These are phyloP conservation scores for Mionectes olivaceus DNA, from an alignment of 2,797 vertebrate genomes.

Conservation along the genomic window DNA sequence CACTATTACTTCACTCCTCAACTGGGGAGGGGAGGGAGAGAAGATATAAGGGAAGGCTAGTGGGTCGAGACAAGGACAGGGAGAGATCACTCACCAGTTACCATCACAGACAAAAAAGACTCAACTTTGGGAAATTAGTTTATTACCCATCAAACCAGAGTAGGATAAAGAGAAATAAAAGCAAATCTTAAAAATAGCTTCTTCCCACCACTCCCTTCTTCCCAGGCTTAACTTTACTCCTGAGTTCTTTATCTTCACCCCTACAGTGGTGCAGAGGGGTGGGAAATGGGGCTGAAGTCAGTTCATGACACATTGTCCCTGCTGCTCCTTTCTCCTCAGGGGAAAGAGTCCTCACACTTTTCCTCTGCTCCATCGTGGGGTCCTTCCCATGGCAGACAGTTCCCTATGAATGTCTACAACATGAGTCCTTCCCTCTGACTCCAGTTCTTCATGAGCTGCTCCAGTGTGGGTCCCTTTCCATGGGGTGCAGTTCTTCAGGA, in stretches of 20 bases:
- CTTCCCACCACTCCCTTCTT: background rate
- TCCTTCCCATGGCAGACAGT: background rate
- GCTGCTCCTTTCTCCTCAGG: background rate
- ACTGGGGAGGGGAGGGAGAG: background rate
- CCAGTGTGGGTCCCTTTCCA: background rate
- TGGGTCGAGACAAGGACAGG: background rate
- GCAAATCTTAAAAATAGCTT: background rate
- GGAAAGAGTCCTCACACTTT: background rate
- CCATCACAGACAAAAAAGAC: background rate
- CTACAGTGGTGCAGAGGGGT: fast-evolving
- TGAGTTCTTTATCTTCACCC: fast-evolving
- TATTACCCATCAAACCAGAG: background rate
- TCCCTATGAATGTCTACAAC: background rate
- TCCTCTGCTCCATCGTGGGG: fast-evolving
- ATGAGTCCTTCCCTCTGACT: background rate
- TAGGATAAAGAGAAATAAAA: background rate
- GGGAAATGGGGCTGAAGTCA: background rate
- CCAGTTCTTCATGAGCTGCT: background rate
- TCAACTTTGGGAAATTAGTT: background rate
- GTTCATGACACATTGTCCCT: background rate
- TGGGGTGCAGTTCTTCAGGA: background rate
- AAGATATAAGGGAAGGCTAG: fast-evolving
- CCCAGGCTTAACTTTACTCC: background rate
- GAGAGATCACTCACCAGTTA: background rate
- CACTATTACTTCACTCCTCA: background rate